These are phyloP conservation scores for Eurytemora carolleeae DNA, from an alignment of 1,140 invertebrate genomes.

Conservation along the genomic window DNA sequence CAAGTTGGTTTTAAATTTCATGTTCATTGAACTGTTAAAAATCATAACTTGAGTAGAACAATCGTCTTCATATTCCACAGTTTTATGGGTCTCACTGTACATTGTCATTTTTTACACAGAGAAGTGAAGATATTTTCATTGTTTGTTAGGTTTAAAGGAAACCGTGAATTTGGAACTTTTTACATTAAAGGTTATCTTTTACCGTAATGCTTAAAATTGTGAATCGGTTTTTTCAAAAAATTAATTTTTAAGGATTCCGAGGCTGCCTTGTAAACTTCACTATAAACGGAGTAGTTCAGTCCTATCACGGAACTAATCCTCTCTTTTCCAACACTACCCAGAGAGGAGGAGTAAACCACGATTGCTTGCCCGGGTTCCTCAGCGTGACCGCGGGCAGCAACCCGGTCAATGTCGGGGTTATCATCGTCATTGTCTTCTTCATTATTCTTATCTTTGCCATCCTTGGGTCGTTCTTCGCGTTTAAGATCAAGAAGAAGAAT, in stretches of 20 bases:
- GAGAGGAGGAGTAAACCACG: conserved; percentile 23
- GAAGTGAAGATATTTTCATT: too few species aligned
- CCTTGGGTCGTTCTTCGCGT: conserved; percentile 67
- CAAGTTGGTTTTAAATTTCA: too few species aligned
- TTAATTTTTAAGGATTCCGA: conserved; percentile 39
- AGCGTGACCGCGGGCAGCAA: conserved; percentile 47
- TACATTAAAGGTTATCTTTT: too few species aligned
- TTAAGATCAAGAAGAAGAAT: conserved; percentile 62
- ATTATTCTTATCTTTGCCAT: conserved; percentile 68
- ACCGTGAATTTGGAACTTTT: too few species aligned
- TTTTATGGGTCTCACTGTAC: too few species aligned
- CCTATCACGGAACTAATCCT: conserved; percentile 26
- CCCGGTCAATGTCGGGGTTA: conserved; percentile 69
- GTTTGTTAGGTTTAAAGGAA: too few species aligned
- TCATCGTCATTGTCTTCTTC: conserved; percentile 81
- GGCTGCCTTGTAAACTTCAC: conserved; percentile 75
- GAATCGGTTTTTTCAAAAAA: conserved; percentile 8
- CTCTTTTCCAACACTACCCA: conserved; percentile 40
- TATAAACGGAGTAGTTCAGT: conserved; percentile 68
- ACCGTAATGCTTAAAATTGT: conserved; percentile 1
- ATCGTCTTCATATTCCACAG: too few species aligned
- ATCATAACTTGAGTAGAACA: too few species aligned
- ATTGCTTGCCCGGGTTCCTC: conserved; percentile 39
- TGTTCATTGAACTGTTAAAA: too few species aligned
- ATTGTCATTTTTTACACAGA: too few species aligned